These are phyloP conservation scores for Hyperoodon ampullatus DNA, from an alignment of 2,113 vertebrate species.

Conservation along the genomic window DNA sequence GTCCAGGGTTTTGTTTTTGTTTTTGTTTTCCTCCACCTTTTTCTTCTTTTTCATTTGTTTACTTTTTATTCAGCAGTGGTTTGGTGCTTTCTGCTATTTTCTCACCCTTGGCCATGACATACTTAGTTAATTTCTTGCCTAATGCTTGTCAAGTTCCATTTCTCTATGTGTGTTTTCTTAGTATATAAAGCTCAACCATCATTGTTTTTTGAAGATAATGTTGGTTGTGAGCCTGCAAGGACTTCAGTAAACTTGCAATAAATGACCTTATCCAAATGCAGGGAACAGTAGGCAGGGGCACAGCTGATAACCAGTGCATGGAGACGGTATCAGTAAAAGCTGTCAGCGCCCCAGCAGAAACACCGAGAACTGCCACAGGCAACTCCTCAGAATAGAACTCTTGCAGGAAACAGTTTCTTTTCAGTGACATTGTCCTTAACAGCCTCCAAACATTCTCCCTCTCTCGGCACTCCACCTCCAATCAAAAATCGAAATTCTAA, in stretches of 20 bases:
- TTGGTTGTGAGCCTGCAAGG: constrained; percentile 2
- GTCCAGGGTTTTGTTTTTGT: constrained; percentile 29
- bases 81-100: constrained; percentile 51
- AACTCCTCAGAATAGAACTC: constrained; percentile 50
- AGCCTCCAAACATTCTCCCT: background rate
- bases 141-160: constrained; percentile 77
- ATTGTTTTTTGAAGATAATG: constrained; percentile 53
- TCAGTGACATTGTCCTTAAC: background rate
- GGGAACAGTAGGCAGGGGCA: background rate
- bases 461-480: background rate
- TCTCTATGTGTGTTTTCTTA: constrained; percentile 63
- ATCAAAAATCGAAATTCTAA: constrained; percentile 32
- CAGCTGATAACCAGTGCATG: background rate
- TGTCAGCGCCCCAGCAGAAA: constrained; percentile 60
- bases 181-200: constrained; percentile 38
- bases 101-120: constrained; percentile 36
- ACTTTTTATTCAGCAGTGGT: constrained; percentile 10
- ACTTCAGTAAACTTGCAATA: constrained; percentile 57
- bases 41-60: background rate
- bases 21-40: background rate
- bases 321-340: constrained; percentile 31
- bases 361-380: constrained; percentile 40
- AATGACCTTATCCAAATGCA: constrained; percentile 40
- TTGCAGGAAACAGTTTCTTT: constrained; percentile 48
- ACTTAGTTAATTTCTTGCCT: constrained; percentile 56